phyloP scores from a whole-genome alignment of 2,113 vertebrate genomes.

The Amia ocellicauda region DNA sequence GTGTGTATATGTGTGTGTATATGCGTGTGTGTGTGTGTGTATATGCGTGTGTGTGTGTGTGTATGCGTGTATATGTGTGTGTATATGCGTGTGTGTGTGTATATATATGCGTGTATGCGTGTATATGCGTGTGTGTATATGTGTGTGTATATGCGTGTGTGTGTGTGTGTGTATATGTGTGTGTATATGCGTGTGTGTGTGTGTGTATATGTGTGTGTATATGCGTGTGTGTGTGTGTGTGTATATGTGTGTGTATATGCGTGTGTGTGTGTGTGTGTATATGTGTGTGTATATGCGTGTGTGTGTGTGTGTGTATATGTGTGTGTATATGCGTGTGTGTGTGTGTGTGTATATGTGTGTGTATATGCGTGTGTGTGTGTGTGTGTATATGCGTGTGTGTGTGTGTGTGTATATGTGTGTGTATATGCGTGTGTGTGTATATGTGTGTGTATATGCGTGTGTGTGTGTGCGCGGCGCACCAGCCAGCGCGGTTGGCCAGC shows the following conservation, averaged over 20 bases:
- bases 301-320: background rate
- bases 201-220: slow-evolving; percentile 9
- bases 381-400: too few species aligned
- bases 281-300: slow-evolving; percentile 10
- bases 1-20: slow-evolving; percentile 1
- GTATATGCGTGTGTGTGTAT: too few species aligned
- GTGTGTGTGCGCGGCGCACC: too few species aligned
- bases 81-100: too few species aligned
- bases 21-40: too few species aligned
- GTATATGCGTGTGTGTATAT: slow-evolving; percentile 7
- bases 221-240: background rate
- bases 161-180: too few species aligned
- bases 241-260: too few species aligned
- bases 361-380: background rate
- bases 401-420: slow-evolving; percentile 11
- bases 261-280: slow-evolving; percentile 8
- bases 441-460: too few species aligned
- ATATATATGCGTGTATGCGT: too few species aligned
- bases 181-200: background rate
- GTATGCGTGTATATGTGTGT: slow-evolving; percentile 10
- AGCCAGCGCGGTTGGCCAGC: too few species aligned
- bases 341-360: slow-evolving; percentile 12
- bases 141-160: slow-evolving; percentile 4
- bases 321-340: too few species aligned
- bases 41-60: slow-evolving; percentile 13